A percentile compares a stretch with the other conserved stretches of the same genome.
Evolutionary conservation across 2,113 vertebrate species (phyloP).

Genomic region (Leucoraja erinaceus): DNA sequence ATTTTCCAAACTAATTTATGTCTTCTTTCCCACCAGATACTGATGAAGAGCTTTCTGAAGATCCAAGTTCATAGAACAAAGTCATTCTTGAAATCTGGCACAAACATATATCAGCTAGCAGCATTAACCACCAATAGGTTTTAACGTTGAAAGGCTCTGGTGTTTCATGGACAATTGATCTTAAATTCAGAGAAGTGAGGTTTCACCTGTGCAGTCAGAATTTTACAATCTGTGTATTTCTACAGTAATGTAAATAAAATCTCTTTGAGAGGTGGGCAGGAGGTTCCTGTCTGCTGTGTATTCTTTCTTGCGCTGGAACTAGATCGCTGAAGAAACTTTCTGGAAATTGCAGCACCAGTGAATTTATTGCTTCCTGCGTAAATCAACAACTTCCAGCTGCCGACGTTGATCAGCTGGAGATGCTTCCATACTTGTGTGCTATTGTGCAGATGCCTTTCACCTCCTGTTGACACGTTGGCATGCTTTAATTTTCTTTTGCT

Average conservation of each 20-base stretch:
- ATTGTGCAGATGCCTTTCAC: not conserved
- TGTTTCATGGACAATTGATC: not conserved
- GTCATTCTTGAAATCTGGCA: conserved; percentile 7
- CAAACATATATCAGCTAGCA: not conserved
- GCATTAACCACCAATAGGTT: not conserved
- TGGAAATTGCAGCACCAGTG: not conserved
- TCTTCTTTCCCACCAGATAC: not conserved
- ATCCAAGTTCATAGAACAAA: conserved; percentile 1
- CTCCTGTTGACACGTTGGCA: not conserved
- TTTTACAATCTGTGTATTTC: not conserved
- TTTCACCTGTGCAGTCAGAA: conserved; percentile 24
- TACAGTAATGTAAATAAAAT: conserved; percentile 27
- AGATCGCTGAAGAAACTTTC: conserved; percentile 15
- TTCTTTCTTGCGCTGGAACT: not conserved
- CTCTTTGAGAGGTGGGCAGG: not conserved
- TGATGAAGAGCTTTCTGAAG: conserved; percentile 13
- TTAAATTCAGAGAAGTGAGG: not conserved
- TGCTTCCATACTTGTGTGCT: not conserved
- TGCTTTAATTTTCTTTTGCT: not conserved
- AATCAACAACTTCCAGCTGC: not conserved
- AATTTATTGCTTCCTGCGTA: not conserved
- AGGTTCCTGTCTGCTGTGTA: not conserved
- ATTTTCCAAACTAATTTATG: not conserved
- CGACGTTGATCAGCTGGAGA: not conserved
- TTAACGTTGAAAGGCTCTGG: not conserved